Percentiles rank a stretch among this genome's conserved stretches.
phyloP scores from a whole-genome alignment of 2,797 vertebrate genomes.

The Myioborus melanocephalus region DNA sequence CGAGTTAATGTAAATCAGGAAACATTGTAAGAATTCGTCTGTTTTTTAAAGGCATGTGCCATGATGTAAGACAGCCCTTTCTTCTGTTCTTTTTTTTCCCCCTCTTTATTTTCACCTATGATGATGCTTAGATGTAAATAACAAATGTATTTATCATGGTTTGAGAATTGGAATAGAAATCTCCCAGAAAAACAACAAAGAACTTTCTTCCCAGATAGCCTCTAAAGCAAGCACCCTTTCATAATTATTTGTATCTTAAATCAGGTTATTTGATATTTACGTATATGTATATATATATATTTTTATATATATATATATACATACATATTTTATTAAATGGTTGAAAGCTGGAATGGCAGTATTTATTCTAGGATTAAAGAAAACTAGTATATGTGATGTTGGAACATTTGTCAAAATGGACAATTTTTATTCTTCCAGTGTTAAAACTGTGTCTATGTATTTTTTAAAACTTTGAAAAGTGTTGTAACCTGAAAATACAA shows the following conservation, averaged over 20 bases:
- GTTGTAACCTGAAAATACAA: slow-evolving; percentile 12
- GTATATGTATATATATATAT: no score
- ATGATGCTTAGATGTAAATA: background rate
- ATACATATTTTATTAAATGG: background rate
- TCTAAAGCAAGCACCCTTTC: background rate
- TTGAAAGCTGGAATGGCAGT: background rate
- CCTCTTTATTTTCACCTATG: background rate
- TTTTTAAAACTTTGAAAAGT: background rate
- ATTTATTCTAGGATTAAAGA: background rate
- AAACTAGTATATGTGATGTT: background rate
- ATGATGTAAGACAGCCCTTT: background rate
- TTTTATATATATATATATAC: background rate
- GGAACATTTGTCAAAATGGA: background rate
- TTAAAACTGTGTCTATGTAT: background rate
- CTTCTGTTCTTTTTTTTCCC: background rate
- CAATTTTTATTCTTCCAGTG: background rate
- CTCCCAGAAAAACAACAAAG: background rate
- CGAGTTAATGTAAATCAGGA: background rate
- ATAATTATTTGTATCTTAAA: background rate
- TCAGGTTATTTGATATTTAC: background rate
- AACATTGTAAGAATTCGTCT: background rate
- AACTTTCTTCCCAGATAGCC: background rate
- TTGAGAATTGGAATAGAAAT: background rate
- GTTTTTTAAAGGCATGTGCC: background rate
- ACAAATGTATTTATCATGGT: background rate